Percentiles rank a stretch among this genome's conserved stretches.
Evolutionary conservation across 2,797 vertebrate species (phyloP).

Genomic region (Psittacula derbiana): DNA sequence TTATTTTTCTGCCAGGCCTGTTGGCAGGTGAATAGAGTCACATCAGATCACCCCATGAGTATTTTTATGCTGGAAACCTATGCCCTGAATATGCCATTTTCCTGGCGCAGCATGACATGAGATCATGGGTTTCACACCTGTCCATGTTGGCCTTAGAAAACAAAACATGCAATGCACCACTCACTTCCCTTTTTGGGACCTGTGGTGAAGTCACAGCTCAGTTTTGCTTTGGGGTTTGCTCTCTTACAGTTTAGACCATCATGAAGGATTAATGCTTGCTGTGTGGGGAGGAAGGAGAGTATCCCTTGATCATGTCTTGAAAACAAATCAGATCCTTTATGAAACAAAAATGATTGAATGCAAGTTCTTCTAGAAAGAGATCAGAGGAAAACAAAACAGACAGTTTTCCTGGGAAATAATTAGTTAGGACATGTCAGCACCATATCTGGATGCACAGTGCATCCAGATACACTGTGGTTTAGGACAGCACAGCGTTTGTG

Average conservation of each 20-base stretch:
- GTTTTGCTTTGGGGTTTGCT: background rate
- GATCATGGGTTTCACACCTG: slow-evolving; percentile 27
- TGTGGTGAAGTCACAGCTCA: background rate
- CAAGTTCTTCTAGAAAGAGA: background rate
- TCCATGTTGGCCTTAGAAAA: background rate
- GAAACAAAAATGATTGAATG: background rate
- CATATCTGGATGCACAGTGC: background rate
- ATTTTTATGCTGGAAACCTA: slow-evolving; percentile 35
- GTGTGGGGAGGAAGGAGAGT: background rate
- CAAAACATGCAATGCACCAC: background rate
- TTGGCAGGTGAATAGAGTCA: slow-evolving; percentile 60
- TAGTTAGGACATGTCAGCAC: background rate
- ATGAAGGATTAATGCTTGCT: background rate
- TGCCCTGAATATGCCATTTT: slow-evolving; percentile 47
- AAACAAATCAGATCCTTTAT: background rate
- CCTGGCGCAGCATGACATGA: slow-evolving; percentile 30
- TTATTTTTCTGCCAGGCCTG: slow-evolving; percentile 57
- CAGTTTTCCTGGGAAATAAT: background rate
- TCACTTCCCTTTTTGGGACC: background rate
- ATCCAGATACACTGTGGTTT: background rate
- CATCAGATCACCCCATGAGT: slow-evolving; percentile 38
- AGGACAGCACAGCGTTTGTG: background rate
- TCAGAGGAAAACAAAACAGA: background rate
- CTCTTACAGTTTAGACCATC: background rate
- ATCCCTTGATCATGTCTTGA: accelerated